Base-by-base conservation (phyloP, 2,113 vertebrate species). In the Himantopus leucocephalus region DNA sequence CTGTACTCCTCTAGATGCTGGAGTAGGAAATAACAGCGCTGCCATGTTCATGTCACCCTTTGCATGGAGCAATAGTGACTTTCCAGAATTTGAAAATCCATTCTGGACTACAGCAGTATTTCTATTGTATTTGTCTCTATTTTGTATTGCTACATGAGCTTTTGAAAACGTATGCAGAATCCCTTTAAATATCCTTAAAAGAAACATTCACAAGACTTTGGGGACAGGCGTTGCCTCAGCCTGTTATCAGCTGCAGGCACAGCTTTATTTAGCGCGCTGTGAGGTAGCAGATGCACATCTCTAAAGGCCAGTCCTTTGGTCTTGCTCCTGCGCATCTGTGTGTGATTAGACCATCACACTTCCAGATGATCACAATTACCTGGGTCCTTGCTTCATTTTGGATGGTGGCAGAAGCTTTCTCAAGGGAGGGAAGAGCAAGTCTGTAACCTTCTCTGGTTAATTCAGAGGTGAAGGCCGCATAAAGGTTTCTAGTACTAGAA, bases 291-390 rank as follows among this genome's bases (percentile, higher is more conserved):
- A 78, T 78, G 89, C 39, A 56, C 39, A 39, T 79, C 90, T 89
- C 66, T 39, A 60, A 87, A 87, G 66, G 66, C 45, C 59, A 27
- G 50, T 83, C 41, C 78, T 79, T 63, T 80, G 67, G 67, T 88
- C 58, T 90, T 13, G 10, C 74, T 64, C 29, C 70, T 73, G 78
- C 59, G 37, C 56, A 60, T 89, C 73, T 88, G 34, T 82, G 52
- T 37, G 45, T 81, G 75, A 41, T 88, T 39, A 88, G 63, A 83
- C 75, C 59, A 35, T 88, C 43, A 50, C 64, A 39, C 48, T 82
- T 77, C n/a, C 85, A 95, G 82, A 63, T 81, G 55, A 91, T 86
- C 63, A 32, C 72, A 56, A 78, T 96, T 92, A 88, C 82, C 85
- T 88, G 75, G 59, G 55, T 87, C 47, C 43, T 73, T 67, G 30